phyloP scores from a whole-genome alignment of 2,113 vertebrate genomes.

The Amblyornis subalaris region DNA sequence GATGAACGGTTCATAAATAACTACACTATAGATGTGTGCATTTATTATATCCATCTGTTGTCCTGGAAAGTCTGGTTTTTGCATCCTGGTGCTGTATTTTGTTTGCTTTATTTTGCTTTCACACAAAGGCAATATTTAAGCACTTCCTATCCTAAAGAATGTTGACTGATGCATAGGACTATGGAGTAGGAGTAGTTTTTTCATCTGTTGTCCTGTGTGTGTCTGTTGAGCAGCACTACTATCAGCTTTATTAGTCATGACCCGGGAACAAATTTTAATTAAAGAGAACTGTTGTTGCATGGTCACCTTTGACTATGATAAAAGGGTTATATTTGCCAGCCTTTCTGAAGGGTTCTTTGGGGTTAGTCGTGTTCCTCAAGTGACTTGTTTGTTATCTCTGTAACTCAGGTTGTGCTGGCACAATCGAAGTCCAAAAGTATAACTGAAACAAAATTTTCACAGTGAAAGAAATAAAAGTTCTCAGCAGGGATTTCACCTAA shows the following conservation, averaged over 20 bases:
- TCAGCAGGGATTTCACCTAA: background rate
- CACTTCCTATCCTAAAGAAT: background rate
- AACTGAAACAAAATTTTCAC: background rate
- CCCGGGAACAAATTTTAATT: background rate
- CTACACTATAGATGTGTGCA: background rate
- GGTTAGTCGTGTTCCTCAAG: background rate
- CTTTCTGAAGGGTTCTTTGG: background rate
- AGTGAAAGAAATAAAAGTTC: background rate
- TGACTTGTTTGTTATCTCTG: background rate
- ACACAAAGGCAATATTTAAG: background rate
- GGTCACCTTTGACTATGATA: background rate
- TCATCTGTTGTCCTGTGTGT: background rate
- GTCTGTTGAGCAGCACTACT: background rate
- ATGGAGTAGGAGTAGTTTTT: background rate
- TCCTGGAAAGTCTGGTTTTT: background rate
- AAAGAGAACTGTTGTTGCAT: background rate
- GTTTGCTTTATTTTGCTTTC: background rate
- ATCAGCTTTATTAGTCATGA: background rate
- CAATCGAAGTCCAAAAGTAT: background rate
- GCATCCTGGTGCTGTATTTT: background rate
- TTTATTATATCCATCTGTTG: background rate
- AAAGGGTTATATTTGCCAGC: background rate
- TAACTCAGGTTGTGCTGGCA: background rate
- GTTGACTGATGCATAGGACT: background rate
- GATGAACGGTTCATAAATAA: background rate